Base-by-base conservation (phyloP, 2,113 vertebrate species). In the Rallus limicola region DNA sequence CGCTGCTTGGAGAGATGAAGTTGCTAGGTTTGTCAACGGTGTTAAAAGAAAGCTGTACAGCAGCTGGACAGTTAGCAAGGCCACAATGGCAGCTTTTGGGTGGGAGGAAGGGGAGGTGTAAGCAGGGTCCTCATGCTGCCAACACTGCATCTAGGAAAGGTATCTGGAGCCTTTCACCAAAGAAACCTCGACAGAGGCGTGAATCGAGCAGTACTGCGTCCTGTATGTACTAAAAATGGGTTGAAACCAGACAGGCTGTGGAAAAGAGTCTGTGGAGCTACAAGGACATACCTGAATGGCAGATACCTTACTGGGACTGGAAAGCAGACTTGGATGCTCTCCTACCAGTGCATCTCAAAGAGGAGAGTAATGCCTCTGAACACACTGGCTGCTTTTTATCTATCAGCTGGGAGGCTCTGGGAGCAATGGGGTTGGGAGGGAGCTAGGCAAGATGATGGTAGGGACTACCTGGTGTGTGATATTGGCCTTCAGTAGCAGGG, bases 391-490 rank as follows among this genome's bases (percentile, higher is more conserved):
- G 62, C 46, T 24, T 59, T 83, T 71, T 24, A 36, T 18, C 42
- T 36, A 1, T 21, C 9, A 60, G 34, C 13, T 65, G 55, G 8
- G 46, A 33, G 14, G n/a, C 31, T 85, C 79, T 48, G 28, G 71
- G 42, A 33, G 38, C 3, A 5, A 16, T 28, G 55, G n/a, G 60
- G 26, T 62, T 1, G 2, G 64, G 59, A 77, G 23, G n/a, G 40
- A 78, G 70, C 29, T 40, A 16, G 12, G 4, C 36, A 36, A 50
- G 29, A 33, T 16, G 4, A 4, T 2, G 9, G 7, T n/a, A 40
- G 50, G 24, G 25, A 48, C 28, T 25, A 2, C 0, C 1, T 6
- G 6, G 17, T 4, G 1, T 3, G 16, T 12, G 26, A 6, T 4
- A 33, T 2, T 38, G 3, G 3, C 7, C 60, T 38, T 65, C 33